Evolutionary conservation across 2,888 invertebrate species (phyloP).

Genomic region (Digitonthophagus gazella): DNA sequence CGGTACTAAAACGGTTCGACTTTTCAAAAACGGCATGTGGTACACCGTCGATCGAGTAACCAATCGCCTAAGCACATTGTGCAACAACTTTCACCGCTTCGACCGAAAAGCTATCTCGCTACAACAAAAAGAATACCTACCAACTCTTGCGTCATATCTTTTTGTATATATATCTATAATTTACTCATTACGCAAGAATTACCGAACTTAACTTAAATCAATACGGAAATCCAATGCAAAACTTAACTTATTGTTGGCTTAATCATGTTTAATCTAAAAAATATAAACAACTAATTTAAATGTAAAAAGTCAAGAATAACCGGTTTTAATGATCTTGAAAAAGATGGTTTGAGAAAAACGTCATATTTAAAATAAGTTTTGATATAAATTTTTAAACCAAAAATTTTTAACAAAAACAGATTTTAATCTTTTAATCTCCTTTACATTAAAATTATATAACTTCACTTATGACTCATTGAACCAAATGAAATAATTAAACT

Average conservation of each 20-base stretch:
- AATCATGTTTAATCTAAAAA: no score
- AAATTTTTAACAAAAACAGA: no score
- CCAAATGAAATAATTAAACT: background rate
- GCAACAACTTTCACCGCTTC: slow-evolving; percentile 24
- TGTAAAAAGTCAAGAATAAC: no score
- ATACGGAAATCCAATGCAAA: no score
- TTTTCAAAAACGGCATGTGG: slow-evolving; percentile 20
- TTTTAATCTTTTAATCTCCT: no score
- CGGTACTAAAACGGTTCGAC: no score
- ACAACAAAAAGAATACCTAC: background rate
- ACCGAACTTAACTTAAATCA: background rate
- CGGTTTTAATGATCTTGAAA: no score
- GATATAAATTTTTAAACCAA: no score
- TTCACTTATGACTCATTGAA: background rate
- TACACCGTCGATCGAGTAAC: slow-evolving; percentile 4
- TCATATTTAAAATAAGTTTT: no score
- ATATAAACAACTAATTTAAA: no score
- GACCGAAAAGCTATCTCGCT: slow-evolving; percentile 1
- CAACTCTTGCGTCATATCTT: background rate
- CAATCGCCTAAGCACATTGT: slow-evolving; percentile 14
- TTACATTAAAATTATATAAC: background rate
- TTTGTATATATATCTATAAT: background rate
- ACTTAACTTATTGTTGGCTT: no score
- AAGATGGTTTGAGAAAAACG: no score
- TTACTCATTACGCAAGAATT: background rate